Conservation (phyloP, 2,113 vertebrate species). For the Apodemus sylvaticus region DNA sequence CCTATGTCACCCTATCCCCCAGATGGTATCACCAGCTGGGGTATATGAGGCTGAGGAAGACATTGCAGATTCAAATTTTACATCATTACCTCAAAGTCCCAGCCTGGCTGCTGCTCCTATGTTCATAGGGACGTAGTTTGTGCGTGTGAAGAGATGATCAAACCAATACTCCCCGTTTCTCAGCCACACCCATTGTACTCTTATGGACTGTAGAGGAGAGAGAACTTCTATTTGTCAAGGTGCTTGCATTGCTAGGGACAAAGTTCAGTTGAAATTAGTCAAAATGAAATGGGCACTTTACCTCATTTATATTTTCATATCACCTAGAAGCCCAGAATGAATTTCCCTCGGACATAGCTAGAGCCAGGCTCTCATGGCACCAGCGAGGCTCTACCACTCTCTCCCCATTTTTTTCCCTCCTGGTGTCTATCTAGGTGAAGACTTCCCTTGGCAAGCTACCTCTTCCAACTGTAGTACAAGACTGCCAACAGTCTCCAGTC, state of each 20-base stretch:
- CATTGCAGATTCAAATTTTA: neutral
- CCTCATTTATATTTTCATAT: neutral
- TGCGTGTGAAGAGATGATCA: neutral
- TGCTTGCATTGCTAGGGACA: neutral
- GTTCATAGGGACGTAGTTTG: neutral
- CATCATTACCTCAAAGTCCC: neutral
- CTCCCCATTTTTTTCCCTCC: neutral
- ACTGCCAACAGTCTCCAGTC: neutral
- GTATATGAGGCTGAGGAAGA: neutral
- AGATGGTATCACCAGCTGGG: neutral
- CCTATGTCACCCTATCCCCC: neutral
- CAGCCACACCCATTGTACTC: neutral
- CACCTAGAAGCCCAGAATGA: neutral
- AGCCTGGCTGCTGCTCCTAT: too few relatives aligned
- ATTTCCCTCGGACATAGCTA: neutral
- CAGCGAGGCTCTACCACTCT: neutral
- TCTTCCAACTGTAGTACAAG: neutral
- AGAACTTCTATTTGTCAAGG: neutral
- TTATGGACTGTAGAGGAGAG: neutral
- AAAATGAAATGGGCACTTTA: neutral
- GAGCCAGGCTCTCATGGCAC: neutral
- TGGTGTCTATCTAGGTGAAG: neutral
- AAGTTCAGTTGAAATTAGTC: conserved; percentile 2
- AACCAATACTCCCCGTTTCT: neutral
- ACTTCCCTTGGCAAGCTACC: neutral